These are phyloP conservation scores for Saguinus imperator DNA, from an alignment of 2,113 vertebrate species.

Conservation along the genomic window DNA sequence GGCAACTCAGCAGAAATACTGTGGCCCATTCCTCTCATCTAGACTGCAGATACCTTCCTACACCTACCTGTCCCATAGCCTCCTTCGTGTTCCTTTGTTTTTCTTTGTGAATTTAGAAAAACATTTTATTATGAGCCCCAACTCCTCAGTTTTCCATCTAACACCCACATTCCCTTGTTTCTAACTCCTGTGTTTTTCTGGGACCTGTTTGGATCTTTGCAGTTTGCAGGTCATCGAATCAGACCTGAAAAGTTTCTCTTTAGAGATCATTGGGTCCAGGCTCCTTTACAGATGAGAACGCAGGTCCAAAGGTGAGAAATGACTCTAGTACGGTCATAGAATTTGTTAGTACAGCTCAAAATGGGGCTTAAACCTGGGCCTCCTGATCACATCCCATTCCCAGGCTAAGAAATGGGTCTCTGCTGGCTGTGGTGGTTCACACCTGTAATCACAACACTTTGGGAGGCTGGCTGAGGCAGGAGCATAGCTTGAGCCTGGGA, in stretches of 20 bases:
- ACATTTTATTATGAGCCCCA: background rate
- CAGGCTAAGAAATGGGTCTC: background rate
- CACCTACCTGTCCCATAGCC: background rate
- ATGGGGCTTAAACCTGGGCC: background rate
- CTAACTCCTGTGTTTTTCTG: conserved; percentile 8
- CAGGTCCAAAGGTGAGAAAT: background rate
- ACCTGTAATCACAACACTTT: no score
- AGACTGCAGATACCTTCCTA: background rate
- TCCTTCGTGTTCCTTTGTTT: background rate
- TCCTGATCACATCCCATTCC: background rate
- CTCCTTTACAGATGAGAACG: background rate
- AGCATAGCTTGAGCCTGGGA: no score
- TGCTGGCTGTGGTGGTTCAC: no score
- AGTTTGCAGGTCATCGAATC: background rate
- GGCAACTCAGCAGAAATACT: background rate
- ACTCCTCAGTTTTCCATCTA: background rate
- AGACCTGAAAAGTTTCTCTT: background rate
- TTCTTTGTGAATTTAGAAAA: background rate
- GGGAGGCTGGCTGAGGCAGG: no score
- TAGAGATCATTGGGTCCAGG: background rate
- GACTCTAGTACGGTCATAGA: background rate
- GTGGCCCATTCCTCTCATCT: background rate
- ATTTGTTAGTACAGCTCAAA: background rate
- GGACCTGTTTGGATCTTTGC: background rate
- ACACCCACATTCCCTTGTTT: background rate